A percentile compares a stretch with the other conserved stretches of the same genome.
Evolutionary conservation across 2,888 invertebrate species (phyloP).

Genomic region (Scaptomyza parva): DNA sequence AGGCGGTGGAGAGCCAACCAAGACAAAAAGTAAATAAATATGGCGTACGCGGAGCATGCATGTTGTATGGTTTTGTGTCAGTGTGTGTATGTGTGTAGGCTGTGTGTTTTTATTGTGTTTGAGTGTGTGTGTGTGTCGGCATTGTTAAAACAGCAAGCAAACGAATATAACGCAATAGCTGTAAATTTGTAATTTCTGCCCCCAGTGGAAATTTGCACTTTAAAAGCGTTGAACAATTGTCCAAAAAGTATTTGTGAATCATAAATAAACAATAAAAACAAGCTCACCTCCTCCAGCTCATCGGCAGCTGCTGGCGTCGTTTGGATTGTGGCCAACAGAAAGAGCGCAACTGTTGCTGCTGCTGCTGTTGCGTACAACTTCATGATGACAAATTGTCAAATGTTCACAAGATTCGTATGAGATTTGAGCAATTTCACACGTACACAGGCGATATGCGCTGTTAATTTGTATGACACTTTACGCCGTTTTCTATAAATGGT

Average conservation of each 20-base stretch:
- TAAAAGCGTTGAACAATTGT: conserved; percentile 60
- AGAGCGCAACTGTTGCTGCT: conserved; percentile 77
- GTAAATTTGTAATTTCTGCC: conserved; percentile 24
- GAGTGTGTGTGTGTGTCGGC: conserved; percentile 33
- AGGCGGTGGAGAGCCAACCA: conserved; percentile 28
- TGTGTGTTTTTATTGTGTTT: conserved; percentile 27
- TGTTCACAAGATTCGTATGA: conserved; percentile 18
- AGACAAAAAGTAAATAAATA: conserved; percentile 64
- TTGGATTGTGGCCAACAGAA: conserved; percentile 47
- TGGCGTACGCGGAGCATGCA: conserved; percentile 57
- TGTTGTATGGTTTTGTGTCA: conserved; percentile 24
- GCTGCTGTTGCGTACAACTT: conserved; percentile 45
- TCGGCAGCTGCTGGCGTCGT: conserved; percentile 58
- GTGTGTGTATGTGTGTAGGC: conserved; percentile 20
- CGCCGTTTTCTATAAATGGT: conserved; percentile 43
- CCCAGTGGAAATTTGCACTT: conserved; percentile 26
- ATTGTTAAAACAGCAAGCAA: conserved; percentile 60
- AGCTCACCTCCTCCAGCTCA: conserved; percentile 55
- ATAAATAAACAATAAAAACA: conserved; percentile 50
- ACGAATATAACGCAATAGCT: conserved; percentile 41
- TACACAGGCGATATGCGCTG: conserved; percentile 13
- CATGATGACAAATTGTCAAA: conserved; percentile 44
- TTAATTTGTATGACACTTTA: conserved; percentile 40
- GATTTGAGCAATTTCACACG: conserved; percentile 49
- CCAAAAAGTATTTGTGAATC: conserved; percentile 43